Evolutionary conservation across 2,797 vertebrate genomes (phyloP).

Genomic region (Pelodytes ibericus): DNA sequence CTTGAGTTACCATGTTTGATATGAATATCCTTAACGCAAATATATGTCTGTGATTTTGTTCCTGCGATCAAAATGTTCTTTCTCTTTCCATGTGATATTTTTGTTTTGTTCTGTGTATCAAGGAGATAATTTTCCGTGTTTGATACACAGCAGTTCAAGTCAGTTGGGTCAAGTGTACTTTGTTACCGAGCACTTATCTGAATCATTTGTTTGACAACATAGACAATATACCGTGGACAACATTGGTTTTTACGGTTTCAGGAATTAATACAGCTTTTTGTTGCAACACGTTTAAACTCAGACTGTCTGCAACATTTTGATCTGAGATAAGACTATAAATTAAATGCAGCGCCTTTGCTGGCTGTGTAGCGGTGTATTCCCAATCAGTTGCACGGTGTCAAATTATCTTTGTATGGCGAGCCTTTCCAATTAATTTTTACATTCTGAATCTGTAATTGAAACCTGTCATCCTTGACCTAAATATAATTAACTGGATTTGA

Average conservation of each 20-base stretch:
- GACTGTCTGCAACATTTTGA: constrained; percentile 37
- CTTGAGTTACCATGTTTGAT: no score
- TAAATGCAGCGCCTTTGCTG: constrained; percentile 23
- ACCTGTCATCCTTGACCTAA: constrained; percentile 54
- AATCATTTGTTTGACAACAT: background rate
- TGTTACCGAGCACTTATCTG: background rate
- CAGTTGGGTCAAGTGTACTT: background rate
- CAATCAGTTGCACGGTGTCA: constrained; percentile 44
- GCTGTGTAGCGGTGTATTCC: constrained; percentile 28
- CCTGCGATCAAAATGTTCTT: no score
- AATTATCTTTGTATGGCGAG: constrained; percentile 52
- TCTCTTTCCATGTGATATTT: no score
- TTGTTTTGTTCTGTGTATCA: no score
- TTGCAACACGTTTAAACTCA: constrained; percentile 20
- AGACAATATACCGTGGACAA: background rate
- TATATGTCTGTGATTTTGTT: no score
- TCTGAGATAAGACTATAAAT: constrained; percentile 44
- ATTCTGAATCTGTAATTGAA: constrained; percentile 60
- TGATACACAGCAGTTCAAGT: no score
- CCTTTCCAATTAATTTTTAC: constrained; percentile 57
- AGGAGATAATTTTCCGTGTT: no score
- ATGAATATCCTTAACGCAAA: no score
- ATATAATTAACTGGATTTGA: constrained; percentile 55
- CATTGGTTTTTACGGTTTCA: background rate
- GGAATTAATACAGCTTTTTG: no score